Conservation (phyloP, 2,797 vertebrate genomes). For the Coreius guichenoti region DNA sequence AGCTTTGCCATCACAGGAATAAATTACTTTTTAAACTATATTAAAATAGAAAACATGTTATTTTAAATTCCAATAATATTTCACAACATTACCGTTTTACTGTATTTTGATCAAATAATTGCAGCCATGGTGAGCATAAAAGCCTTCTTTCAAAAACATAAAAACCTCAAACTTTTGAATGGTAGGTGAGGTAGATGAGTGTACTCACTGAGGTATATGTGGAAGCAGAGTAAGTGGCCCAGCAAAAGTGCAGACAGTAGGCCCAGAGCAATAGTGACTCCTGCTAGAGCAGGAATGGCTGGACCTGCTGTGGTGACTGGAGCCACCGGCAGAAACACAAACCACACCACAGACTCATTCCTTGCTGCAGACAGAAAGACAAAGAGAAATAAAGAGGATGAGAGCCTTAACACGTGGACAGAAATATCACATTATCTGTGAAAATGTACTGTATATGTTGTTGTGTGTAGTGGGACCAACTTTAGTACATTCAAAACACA, state of each 20-base stretch:
- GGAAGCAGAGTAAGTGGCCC: constrained; percentile 91
- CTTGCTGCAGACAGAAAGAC: constrained; percentile 70
- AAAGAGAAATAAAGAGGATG: not conserved
- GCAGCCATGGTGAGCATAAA: too few relatives aligned
- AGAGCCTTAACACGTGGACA: not conserved
- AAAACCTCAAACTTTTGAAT: not conserved
- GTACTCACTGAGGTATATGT: constrained; percentile 92
- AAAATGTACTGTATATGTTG: not conserved
- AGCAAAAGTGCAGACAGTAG: constrained; percentile 85
- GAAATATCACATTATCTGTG: not conserved
- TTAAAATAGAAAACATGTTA: not conserved
- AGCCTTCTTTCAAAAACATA: not conserved
- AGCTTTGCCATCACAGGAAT: too few relatives aligned
- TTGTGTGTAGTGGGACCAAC: not conserved
- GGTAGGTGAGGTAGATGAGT: not conserved
- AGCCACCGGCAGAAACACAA: constrained; percentile 88
- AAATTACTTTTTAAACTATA: too few relatives aligned
- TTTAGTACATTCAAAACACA: not conserved
- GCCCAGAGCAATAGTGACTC: constrained; percentile 84
- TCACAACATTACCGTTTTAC: not conserved
- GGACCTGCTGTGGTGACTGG: constrained; percentile 80
- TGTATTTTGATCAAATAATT: too few relatives aligned
- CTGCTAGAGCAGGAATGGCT: constrained; percentile 84
- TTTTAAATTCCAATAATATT: not conserved
- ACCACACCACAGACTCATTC: constrained; percentile 89